A percentile compares a stretch with the other conserved stretches of the same genome.
Conservation (phyloP, 2,797 vertebrate genomes). For the Acanthurus leucopareius region DNA sequence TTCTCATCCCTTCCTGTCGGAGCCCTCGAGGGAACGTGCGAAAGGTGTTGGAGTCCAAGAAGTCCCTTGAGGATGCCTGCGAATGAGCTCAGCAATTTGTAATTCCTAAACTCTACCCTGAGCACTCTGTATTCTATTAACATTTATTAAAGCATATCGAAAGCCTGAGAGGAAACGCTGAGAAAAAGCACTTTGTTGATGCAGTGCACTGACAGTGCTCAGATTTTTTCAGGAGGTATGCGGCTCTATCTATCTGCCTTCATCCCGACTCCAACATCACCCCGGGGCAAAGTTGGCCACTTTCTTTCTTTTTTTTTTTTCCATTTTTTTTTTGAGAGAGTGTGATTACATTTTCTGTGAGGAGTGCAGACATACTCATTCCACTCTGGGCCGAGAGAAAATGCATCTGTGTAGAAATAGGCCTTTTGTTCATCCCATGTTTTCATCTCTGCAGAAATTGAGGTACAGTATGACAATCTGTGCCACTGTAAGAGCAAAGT, state of each 20-base stretch:
- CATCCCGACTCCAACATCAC: conserved; percentile 32
- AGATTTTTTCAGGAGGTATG: conserved; percentile 20
- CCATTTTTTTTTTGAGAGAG: conserved; percentile 21
- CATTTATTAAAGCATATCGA: conserved; percentile 66
- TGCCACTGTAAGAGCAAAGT: conserved; percentile 37
- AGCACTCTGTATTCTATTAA: conserved; percentile 68
- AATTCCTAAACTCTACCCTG: conserved; percentile 60
- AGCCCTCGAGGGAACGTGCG: conserved; percentile 59
- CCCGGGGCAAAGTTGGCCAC: conserved; percentile 16
- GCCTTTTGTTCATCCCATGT: conserved; percentile 67
- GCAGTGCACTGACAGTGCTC: conserved; percentile 15
- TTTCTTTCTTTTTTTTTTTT: conserved; percentile 21
- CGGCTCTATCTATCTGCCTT: conserved; percentile 29
- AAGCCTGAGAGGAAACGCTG: conserved; percentile 38
- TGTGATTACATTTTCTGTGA: conserved; percentile 62
- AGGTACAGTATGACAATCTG: conserved; percentile 57
- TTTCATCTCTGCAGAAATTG: conserved; percentile 61
- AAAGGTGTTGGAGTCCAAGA: conserved; percentile 63
- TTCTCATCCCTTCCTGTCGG: conserved; percentile 48
- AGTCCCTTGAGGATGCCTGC: conserved; percentile 54
- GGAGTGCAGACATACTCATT: conserved; percentile 56
- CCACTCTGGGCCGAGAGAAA: conserved; percentile 49
- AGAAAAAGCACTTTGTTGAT: conserved; percentile 41
- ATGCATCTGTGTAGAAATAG: conserved; percentile 55
- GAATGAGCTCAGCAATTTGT: conserved; percentile 66